Evolutionary conservation across 2,113 vertebrate genomes (phyloP).

Genomic region (Acrocephalus arundinaceus): DNA sequence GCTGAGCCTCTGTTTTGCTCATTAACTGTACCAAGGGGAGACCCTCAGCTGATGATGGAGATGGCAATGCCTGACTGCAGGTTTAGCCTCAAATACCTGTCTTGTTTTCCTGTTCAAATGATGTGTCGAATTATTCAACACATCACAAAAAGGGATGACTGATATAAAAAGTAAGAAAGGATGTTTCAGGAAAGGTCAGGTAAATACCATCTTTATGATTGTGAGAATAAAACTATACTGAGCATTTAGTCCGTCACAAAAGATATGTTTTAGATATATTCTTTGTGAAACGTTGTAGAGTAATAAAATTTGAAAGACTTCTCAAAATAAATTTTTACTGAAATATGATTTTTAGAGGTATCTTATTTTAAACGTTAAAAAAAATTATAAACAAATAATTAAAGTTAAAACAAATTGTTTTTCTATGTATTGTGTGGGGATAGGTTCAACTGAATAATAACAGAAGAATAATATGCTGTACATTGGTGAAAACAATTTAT

Average conservation of each 20-base stretch:
- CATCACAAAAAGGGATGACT: neutral
- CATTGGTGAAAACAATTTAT: neutral
- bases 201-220: neutral
- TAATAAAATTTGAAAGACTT: neutral
- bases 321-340: neutral
- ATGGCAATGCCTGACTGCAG: accelerated
- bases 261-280: neutral
- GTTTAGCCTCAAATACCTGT: neutral
- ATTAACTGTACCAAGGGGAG: neutral
- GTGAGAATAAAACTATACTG: neutral
- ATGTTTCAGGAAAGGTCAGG: neutral
- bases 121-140: neutral
- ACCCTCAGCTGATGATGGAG: neutral
- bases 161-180: neutral
- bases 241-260: neutral
- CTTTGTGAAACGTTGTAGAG: neutral
- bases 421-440: neutral
- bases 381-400: neutral
- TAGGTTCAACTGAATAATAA: neutral
- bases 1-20: neutral
- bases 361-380: neutral
- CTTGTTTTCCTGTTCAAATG: neutral
- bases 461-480: neutral
- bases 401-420: neutral
- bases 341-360: neutral